Evolutionary conservation across 1,140 invertebrate genomes (phyloP).

Genomic region (Heliconius eleuchia): DNA sequence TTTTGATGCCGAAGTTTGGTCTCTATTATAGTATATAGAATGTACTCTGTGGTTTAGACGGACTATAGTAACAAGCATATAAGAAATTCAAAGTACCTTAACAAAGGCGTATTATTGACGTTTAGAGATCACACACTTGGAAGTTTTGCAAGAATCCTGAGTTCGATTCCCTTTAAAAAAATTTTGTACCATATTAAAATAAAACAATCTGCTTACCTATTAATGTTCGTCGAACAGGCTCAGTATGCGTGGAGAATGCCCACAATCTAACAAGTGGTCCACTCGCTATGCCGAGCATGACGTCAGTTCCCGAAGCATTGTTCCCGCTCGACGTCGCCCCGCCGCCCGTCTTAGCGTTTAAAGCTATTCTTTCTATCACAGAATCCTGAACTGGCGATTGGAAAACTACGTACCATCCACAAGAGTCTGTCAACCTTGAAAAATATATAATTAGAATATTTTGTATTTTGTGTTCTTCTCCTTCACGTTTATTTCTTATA

Average conservation of each 20-base stretch:
- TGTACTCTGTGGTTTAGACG: too few relatives aligned
- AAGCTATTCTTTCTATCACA: conserved; percentile 94
- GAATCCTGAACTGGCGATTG: conserved; percentile 95
- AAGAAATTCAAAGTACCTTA: too few relatives aligned
- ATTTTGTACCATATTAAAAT: not conserved
- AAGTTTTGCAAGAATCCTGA: too few relatives aligned
- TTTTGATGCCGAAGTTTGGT: too few relatives aligned
- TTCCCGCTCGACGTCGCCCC: conserved; percentile 76
- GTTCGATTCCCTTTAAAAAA: too few relatives aligned
- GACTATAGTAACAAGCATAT: too few relatives aligned
- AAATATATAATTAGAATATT: not conserved
- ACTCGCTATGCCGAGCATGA: conserved; percentile 87
- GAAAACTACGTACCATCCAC: conserved; percentile 97
- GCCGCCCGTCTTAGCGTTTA: conserved; percentile 95
- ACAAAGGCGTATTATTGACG: too few relatives aligned
- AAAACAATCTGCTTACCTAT: conserved; percentile 53
- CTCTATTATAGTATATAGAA: too few relatives aligned
- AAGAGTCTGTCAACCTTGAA: conserved; percentile 94
- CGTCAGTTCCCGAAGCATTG: conserved; percentile 66
- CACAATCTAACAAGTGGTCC: conserved; percentile 93
- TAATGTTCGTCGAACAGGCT: conserved; percentile 73
- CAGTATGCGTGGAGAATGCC: conserved; percentile 87
- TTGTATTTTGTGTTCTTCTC: not conserved
- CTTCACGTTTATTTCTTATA: not conserved
- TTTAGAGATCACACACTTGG: too few relatives aligned